Base-by-base conservation (phyloP, 2,888 invertebrate genomes). In the Entomobrya proxima region DNA sequence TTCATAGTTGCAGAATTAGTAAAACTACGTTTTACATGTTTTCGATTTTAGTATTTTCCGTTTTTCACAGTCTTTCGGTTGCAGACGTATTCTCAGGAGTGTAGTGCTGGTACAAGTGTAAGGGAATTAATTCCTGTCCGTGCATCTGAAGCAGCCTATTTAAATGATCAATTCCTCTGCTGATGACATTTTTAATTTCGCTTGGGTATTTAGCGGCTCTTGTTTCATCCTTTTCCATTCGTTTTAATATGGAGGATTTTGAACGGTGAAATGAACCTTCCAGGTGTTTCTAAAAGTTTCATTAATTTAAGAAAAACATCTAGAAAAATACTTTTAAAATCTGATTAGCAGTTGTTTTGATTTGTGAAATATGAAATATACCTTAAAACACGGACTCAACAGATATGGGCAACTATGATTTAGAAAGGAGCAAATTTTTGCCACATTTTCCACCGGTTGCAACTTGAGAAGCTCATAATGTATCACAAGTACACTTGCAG, bases 391-490 rank as follows among this genome's bases (percentile, higher is more conserved):
- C 15, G 64, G 55, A 4, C 64, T 58, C 15, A 86, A 61, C 0
- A 88, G 64, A 13, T 87, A 27, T 2, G 86, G 69, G 64, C 89
- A 88, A 15, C 35, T 64, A 21, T 88, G 75, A 30, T 82, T 37
- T 1, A 91, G 84, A 76, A 90, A 89, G 1, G 74, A 15, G 13
- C 87, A 87, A 13, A 90, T 88, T 67, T 72, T 85, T 13, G 37
- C 2, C 30, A 89, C 11, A 47, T 88, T 87, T 37, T 83, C 69
- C 1, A 75, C 50, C 6, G 90, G 88, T 47, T 90, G 78, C 24
- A 88, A 40, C 32, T 77, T 52, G 9, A 91, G 82, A 44, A 88
- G 47, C 80, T 91, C 91, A 72, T 91, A 91, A 80, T 90, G 90
- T 24, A 91, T 81, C 7, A 91, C 89, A 4, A 89, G 75, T 7